phyloP scores from a whole-genome alignment of 2,888 invertebrate genomes.

The Platypus cylindrus region DNA sequence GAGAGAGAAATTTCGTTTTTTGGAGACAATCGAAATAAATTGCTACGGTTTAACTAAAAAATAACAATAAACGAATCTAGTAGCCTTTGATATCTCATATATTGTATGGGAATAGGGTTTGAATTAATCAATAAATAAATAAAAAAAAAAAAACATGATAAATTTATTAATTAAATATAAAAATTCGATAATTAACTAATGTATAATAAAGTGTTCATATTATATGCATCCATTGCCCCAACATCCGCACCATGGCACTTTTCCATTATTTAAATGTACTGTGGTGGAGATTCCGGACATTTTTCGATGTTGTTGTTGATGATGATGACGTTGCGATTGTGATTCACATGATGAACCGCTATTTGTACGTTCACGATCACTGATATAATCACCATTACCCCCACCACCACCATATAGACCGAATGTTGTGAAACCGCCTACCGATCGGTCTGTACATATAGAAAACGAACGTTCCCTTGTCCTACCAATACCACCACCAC shows the following conservation, averaged over 20 bases:
- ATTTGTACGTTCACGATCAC: slow-evolving; percentile 54
- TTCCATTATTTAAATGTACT: slow-evolving; percentile 44
- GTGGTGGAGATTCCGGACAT: slow-evolving; percentile 51
- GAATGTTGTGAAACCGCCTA: slow-evolving; percentile 23
- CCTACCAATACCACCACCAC: no score
- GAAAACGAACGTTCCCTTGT: slow-evolving; percentile 31
- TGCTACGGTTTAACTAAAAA: no score
- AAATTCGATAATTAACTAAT: no score
- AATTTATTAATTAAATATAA: not conserved
- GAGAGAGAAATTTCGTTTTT: no score
- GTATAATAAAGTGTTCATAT: slow-evolving; percentile 5
- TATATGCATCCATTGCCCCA: slow-evolving; percentile 65
- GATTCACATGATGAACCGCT: slow-evolving; percentile 51
- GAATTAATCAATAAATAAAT: no score
- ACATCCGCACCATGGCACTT: slow-evolving; percentile 74
- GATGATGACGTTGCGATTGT: slow-evolving; percentile 29
- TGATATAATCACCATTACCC: slow-evolving; percentile 32
- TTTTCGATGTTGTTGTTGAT: slow-evolving; percentile 36
- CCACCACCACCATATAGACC: slow-evolving; percentile 21
- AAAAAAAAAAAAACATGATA: not conserved
- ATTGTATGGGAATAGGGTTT: no score
- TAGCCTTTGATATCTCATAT: no score
- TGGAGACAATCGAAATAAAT: no score
- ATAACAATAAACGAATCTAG: no score
- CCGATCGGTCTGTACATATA: slow-evolving; percentile 33